Conservation (phyloP, 2,113 vertebrate species). For the Ibidorhyncha struthersii region DNA sequence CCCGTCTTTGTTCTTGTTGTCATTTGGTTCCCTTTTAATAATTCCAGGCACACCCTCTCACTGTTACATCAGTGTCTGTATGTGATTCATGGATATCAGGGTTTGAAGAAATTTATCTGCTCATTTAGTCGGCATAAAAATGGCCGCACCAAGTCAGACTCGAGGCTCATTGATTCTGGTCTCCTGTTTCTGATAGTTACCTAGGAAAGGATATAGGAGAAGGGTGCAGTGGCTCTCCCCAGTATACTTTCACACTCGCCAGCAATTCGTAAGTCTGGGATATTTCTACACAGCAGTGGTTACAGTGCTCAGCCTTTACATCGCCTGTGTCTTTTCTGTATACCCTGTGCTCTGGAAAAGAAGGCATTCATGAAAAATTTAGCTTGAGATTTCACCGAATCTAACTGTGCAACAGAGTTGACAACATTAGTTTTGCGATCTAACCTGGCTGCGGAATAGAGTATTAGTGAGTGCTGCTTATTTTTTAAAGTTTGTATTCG, state of each 20-base stretch:
- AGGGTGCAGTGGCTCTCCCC: neutral
- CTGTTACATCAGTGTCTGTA: constrained; percentile 37
- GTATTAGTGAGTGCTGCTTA: neutral
- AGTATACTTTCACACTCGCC: accelerated
- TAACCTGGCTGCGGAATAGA: neutral
- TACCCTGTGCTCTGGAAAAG: neutral
- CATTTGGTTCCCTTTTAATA: constrained; percentile 39
- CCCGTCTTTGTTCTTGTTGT: neutral
- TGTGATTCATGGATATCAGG: constrained; percentile 33
- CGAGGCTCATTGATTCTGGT: accelerated
- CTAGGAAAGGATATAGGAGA: neutral
- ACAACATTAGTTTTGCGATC: neutral
- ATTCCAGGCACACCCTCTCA: neutral
- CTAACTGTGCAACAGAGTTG: neutral
- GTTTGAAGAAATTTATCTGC: neutral
- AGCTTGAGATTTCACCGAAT: neutral
- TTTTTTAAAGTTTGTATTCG: neutral
- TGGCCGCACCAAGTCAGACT: neutral
- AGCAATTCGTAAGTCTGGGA: neutral
- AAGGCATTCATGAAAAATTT: neutral
- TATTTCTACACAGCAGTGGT: neutral
- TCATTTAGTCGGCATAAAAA: neutral
- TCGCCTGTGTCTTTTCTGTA: accelerated
- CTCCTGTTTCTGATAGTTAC: neutral
- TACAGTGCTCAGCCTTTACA: neutral